These are phyloP conservation scores for Entomobrya proxima DNA, from an alignment of 2,888 invertebrate species.

Conservation along the genomic window DNA sequence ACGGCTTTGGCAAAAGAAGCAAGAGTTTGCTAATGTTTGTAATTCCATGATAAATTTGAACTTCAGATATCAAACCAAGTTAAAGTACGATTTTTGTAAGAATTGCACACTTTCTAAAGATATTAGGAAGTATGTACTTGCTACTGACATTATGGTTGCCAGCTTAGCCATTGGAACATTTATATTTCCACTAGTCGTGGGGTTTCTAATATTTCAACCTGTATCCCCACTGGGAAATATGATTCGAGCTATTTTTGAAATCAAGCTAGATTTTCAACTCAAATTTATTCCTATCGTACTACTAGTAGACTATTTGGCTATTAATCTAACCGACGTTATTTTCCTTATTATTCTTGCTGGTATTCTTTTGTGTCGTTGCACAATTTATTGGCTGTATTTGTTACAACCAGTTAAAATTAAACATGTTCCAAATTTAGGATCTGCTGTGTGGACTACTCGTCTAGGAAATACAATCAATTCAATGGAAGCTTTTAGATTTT, in stretches of 20 bases:
- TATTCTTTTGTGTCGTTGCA: not conserved
- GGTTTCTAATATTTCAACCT: not conserved
- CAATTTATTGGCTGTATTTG: not conserved
- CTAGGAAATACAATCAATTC: not conserved
- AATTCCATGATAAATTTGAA: too few species aligned
- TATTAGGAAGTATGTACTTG: too few species aligned
- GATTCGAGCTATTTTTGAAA: not conserved
- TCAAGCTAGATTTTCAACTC: not conserved
- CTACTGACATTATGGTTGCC: not conserved
- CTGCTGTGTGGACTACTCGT: not conserved
- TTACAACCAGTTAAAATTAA: not conserved
- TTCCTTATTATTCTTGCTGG: not conserved
- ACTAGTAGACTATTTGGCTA: not conserved
- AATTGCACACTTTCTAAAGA: too few species aligned
- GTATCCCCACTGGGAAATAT: not conserved
- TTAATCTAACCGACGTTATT: not conserved
- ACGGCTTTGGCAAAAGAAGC: too few species aligned
- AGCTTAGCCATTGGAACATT: not conserved
- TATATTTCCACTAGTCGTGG: not conserved
- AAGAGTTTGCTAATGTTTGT: too few species aligned
- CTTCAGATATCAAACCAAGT: too few species aligned
- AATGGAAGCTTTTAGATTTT: not conserved
- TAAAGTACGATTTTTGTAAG: too few species aligned
- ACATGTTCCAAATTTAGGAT: not conserved
- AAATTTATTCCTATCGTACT: not conserved